phyloP scores from a whole-genome alignment of 1,140 invertebrate species.

The Megathymus violae region DNA sequence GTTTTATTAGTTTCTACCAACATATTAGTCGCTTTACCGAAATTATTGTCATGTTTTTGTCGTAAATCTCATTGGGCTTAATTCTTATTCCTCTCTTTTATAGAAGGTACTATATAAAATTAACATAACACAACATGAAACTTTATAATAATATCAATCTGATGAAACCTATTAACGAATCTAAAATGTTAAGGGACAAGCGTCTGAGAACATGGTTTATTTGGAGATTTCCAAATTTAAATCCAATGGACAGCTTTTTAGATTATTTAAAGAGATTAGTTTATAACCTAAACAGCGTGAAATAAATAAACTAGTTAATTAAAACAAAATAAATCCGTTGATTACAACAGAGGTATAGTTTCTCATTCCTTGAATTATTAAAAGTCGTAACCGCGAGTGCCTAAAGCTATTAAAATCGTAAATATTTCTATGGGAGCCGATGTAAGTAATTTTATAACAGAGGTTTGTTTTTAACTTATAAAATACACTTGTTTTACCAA shows the following conservation, averaged over 20 bases:
- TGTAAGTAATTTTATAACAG: constrained; percentile 50
- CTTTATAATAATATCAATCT: constrained; percentile 1
- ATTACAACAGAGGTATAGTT: constrained; percentile 35
- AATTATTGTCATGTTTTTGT: constrained; percentile 26
- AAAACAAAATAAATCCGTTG: constrained; percentile 21
- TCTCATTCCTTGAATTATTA: constrained; percentile 45
- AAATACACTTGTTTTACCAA: not conserved
- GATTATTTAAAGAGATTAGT: constrained; percentile 1
- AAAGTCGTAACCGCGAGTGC: constrained; percentile 48
- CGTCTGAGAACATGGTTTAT: constrained; percentile 2
- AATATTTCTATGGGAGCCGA: constrained; percentile 38
- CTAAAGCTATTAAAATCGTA: constrained; percentile 51
- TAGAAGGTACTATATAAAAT: constrained; percentile 20
- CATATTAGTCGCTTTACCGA: constrained; percentile 14
- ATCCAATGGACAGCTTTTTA: not conserved
- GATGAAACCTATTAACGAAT: constrained; percentile 5
- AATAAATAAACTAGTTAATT: constrained; percentile 19
- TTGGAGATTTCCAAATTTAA: constrained; percentile 9
- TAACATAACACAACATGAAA: constrained; percentile 14
- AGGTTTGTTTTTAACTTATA: constrained; percentile 34
- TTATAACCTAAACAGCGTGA: not conserved
- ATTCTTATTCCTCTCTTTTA: constrained; percentile 11
- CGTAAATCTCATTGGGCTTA: constrained; percentile 22
- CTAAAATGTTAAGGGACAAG: not conserved
- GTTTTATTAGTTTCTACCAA: constrained; percentile 23